phyloP scores from a whole-genome alignment of 2,888 invertebrate genomes.

The Spisula solida region DNA sequence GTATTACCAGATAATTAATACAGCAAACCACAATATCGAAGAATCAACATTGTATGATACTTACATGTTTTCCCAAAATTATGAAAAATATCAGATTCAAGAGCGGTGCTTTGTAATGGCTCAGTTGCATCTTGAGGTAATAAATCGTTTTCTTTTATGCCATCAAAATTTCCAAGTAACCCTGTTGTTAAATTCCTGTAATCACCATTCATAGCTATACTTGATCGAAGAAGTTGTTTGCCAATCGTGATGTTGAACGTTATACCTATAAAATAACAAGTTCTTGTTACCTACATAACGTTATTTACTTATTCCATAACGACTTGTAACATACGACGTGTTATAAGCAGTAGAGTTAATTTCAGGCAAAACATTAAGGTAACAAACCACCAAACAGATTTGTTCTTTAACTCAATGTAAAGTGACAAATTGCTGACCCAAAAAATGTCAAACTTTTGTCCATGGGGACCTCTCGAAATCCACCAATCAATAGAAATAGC shows the following conservation, averaged over 20 bases:
- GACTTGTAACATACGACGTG: no score
- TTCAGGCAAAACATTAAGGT: no score
- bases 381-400: no score
- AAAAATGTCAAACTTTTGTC: no score
- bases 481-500: no score
- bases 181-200: constrained; percentile 34
- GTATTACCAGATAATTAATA: no score
- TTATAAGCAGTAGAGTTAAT: no score
- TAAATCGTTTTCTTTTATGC: constrained; percentile 40
- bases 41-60: neutral
- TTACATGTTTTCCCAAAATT: constrained; percentile 60
- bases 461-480: no score
- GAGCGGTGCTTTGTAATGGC: neutral
- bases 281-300: neutral
- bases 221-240: constrained; percentile 25
- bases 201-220: neutral
- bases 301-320: no score
- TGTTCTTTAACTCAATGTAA: no score
- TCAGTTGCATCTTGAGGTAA: constrained; percentile 19
- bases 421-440: no score
- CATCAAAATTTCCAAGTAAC: constrained; percentile 59
- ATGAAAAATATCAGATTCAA: constrained; percentile 44
- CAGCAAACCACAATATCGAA: no score
- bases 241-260: constrained; percentile 46
- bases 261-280: constrained; percentile 32